These are phyloP conservation scores for Corythornis vintsioides DNA, from an alignment of 2,113 vertebrate genomes.

Conservation along the genomic window DNA sequence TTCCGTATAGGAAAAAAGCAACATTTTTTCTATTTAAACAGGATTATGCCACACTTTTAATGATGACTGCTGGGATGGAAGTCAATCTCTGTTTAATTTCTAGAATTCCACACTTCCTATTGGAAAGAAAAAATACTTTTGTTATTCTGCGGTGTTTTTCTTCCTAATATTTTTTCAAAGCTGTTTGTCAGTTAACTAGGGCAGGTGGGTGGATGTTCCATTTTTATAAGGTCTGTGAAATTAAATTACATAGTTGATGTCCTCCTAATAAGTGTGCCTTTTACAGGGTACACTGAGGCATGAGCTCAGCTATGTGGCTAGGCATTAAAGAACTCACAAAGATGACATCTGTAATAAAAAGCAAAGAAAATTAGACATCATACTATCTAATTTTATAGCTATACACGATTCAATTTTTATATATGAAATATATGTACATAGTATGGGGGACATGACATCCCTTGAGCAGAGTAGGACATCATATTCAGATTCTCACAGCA, in stretches of 20 bases:
- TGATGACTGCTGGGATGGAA: conserved; percentile 53
- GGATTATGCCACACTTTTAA: conserved; percentile 41
- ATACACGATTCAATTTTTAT: neutral
- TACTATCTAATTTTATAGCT: neutral
- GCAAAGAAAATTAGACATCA: neutral
- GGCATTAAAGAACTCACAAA: neutral
- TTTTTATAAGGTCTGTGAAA: neutral
- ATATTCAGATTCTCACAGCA: neutral
- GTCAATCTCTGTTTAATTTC: conserved; percentile 51
- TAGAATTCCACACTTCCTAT: neutral
- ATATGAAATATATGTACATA: rapidly evolving
- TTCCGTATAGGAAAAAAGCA: neutral
- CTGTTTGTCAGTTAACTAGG: neutral
- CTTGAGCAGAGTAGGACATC: neutral
- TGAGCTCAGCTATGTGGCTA: neutral
- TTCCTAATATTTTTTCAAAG: neutral
- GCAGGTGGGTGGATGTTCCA: neutral
- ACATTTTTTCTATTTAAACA: conserved; percentile 51
- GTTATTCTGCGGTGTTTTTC: neutral
- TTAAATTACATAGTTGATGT: neutral
- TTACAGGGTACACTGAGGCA: neutral
- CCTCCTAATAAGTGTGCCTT: neutral
- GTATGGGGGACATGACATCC: neutral
- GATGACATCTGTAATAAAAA: neutral
- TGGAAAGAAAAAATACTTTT: neutral